These are phyloP conservation scores for Myiozetetes cayanensis DNA, from an alignment of 2,113 vertebrate species.

Conservation along the genomic window DNA sequence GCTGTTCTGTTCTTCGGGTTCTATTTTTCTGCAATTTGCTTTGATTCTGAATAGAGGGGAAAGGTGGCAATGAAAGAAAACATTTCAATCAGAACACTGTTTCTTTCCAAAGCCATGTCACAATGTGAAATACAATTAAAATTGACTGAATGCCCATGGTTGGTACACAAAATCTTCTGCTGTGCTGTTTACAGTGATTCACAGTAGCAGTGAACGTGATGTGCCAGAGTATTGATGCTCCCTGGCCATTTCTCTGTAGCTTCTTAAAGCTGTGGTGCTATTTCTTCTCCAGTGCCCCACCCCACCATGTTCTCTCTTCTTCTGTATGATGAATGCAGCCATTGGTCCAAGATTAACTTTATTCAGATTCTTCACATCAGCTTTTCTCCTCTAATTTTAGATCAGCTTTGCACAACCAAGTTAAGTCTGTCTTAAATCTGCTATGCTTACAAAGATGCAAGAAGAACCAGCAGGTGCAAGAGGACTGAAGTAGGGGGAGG, in stretches of 20 bases:
- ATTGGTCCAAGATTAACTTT: neutral
- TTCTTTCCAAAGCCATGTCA: slow-evolving; percentile 55
- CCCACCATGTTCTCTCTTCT: neutral
- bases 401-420: neutral
- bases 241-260: neutral
- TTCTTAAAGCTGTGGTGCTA: neutral
- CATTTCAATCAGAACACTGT: slow-evolving; percentile 51
- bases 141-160: slow-evolving; percentile 15
- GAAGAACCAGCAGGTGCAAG: neutral
- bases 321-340: neutral
- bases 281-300: neutral
- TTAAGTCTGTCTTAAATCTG: neutral
- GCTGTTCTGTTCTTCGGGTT: neutral
- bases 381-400: neutral
- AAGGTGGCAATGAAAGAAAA: slow-evolving; percentile 51
- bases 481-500: neutral
- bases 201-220: neutral
- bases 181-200: slow-evolving; percentile 7
- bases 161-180: neutral
- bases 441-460: neutral
- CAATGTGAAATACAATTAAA: slow-evolving; percentile 54
- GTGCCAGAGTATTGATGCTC: neutral
- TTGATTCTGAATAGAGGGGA: slow-evolving; percentile 21
- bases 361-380: neutral
- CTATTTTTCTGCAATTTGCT: neutral